A percentile compares a stretch with the other conserved stretches of the same genome.
These are phyloP conservation scores for Nectonema munidae DNA, from an alignment of 2,888 invertebrate species.

Conservation along the genomic window DNA sequence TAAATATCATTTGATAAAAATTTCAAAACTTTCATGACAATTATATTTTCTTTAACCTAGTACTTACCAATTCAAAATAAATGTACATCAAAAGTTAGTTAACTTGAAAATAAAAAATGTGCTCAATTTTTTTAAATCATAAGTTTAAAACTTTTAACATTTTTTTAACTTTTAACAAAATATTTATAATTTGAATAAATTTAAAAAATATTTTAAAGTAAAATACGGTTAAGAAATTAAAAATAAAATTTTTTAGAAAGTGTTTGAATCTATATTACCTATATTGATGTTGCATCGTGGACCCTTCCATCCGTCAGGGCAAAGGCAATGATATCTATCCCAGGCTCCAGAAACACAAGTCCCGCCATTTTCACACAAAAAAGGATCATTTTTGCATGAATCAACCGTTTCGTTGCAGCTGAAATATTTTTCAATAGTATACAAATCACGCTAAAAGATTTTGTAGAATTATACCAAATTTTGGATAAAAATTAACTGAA, in stretches of 20 bases:
- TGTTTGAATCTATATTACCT: constrained; percentile 18
- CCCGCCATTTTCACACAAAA: constrained; percentile 55
- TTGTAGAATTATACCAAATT: too few relatives aligned
- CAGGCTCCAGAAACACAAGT: constrained; percentile 47
- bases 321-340: constrained; percentile 40
- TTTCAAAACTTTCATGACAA: constrained; percentile 1
- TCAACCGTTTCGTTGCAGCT: constrained; percentile 21
- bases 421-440: background rate
- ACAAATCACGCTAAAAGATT: too few relatives aligned
- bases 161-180: constrained; percentile 11
- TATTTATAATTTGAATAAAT: too few relatives aligned
- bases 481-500: too few relatives aligned
- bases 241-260: constrained; percentile 1
- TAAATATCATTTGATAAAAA: too few relatives aligned
- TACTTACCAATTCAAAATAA: too few relatives aligned
- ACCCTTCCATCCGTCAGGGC: constrained; percentile 84
- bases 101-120: too few relatives aligned
- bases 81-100: too few relatives aligned
- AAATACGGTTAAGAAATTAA: background rate
- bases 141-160: constrained; percentile 10
- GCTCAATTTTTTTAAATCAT: too few relatives aligned
- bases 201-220: too few relatives aligned
- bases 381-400: constrained; percentile 29
- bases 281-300: constrained; percentile 41
- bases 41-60: background rate